Conservation (phyloP, 2,113 vertebrate species). For the Heliornis fulica region DNA sequence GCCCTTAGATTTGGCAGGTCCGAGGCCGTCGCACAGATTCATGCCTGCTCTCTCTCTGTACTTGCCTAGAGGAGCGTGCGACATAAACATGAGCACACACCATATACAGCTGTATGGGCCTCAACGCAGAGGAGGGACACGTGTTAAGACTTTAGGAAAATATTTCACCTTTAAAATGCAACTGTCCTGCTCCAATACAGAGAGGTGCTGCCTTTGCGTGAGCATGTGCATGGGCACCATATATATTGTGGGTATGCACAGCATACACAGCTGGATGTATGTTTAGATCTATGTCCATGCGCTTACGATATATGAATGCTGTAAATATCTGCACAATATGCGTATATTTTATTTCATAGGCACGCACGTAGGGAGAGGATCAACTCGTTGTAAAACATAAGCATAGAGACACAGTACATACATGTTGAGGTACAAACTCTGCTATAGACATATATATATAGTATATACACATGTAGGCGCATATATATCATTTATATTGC, state of each 20-base stretch:
- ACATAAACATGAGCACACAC: rapidly evolving
- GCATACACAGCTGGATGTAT: background rate
- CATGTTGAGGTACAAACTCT: background rate
- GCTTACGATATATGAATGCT: background rate
- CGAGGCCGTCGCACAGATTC: background rate
- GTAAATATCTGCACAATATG: background rate
- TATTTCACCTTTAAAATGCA: background rate
- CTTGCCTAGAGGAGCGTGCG: rapidly evolving
- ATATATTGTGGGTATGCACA: background rate
- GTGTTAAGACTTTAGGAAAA: background rate
- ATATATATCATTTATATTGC: background rate
- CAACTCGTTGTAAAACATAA: background rate
- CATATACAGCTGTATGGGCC: rapidly evolving
- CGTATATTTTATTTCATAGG: background rate
- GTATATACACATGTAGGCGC: background rate
- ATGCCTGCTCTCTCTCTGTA: rapidly evolving
- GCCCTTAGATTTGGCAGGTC: background rate
- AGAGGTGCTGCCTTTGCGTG: background rate
- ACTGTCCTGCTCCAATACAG: background rate
- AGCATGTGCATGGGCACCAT: rapidly evolving
- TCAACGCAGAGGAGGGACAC: rapidly evolving
- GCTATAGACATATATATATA: background rate
- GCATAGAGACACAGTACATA: background rate
- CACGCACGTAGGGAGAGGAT: background rate
- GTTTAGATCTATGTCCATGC: background rate